Evolutionary conservation across 2,888 invertebrate genomes (phyloP), one percentile per base, ranked within the genome.

Genomic region (Phania funesta): DNA sequence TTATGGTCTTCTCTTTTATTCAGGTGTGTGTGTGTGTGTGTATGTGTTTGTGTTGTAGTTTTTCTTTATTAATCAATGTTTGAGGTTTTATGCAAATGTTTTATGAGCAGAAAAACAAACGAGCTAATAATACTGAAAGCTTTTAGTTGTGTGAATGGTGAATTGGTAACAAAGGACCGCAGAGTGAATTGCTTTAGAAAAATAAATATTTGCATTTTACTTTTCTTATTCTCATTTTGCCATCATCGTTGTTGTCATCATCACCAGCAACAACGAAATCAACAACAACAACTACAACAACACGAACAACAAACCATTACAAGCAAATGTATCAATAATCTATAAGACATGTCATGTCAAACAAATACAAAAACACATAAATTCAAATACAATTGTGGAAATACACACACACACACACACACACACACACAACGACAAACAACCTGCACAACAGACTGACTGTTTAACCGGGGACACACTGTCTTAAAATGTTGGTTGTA

Each of bases 111-210:
- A 54, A 44, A 54, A 9, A n/a, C 22, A 11, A 52, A 8, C 13
- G 2, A 41, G 71, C 78, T 73, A 79, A 79, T 79, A 65, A 79
- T 60, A 73, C 52, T 79, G 71, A 79, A 79, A 79, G 78, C 78
- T 79, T 79, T 79, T 73, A 32, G 26, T 4, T 29, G 29, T 54
- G 38, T 38, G 16, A 18, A 11, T 74, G 62, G 32, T 32, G 44
- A 35, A 44, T 41, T 26, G 52, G 22, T 62, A 48, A 70, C 46
- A 77, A 64, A 78, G 26, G 32, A 68, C 16, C 26, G 7, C 4
- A 29, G 7, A 29, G 7, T 6, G 32, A 41, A 73, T 58, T 38
- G 5, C 54, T 46, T 44, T 18, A 18, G 22, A 32, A 44, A 44
- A 50, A 32, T 8, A 62, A 58, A 62, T 20, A 77, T 77, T 77